A percentile compares a stretch with the other conserved stretches of the same genome.
Evolutionary conservation across 2,113 vertebrate genomes (phyloP).

Genomic region (Pelecanoides urinatrix): DNA sequence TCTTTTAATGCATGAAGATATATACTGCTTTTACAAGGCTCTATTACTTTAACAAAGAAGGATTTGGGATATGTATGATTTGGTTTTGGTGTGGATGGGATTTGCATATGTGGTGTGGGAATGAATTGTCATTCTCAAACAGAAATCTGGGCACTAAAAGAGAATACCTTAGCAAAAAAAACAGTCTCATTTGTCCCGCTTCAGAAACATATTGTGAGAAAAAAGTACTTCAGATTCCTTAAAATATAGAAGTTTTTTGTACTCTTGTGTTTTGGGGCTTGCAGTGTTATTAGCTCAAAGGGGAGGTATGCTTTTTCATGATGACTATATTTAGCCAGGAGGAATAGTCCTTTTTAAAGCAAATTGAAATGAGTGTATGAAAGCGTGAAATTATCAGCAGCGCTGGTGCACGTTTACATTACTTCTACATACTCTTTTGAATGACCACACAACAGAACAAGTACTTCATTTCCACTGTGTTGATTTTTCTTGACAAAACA

Average conservation of each 20-base stretch:
- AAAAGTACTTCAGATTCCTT: neutral
- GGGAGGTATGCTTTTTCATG: conserved; percentile 28
- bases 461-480: conserved; percentile 59
- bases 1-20: neutral
- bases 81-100: neutral
- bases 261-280: conserved; percentile 1
- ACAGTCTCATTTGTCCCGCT: neutral
- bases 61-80: neutral
- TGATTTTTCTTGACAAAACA: conserved; percentile 67
- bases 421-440: conserved; percentile 55
- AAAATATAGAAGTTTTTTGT: conserved; percentile 1
- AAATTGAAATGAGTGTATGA: conserved; percentile 57
- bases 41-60: neutral
- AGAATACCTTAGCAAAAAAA: neutral
- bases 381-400: conserved; percentile 56
- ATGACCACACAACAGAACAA: conserved; percentile 63
- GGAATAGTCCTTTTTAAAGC: conserved; percentile 63
- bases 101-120: neutral
- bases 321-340: conserved; percentile 61
- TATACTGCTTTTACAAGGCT: neutral
- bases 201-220: neutral
- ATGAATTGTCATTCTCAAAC: neutral
- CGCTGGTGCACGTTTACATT: conserved; percentile 43
- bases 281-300: conserved; percentile 38
- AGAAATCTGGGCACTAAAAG: neutral